A percentile compares a stretch with the other conserved stretches of the same genome.
Conservation (phyloP, 2,113 vertebrate species). For the Gymnorhina tibicen region DNA sequence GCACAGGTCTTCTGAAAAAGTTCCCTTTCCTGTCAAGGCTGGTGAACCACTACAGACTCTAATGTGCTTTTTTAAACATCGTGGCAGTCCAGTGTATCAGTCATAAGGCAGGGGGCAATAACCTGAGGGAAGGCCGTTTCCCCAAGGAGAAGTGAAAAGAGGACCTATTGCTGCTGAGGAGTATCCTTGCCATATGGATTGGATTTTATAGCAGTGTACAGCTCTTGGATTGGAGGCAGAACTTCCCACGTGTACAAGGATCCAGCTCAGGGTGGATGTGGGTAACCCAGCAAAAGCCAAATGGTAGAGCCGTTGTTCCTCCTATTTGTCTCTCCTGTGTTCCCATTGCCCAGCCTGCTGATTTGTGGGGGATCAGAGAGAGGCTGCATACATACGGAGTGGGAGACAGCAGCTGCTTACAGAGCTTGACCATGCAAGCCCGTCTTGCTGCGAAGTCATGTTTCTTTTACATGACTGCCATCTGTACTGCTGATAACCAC, state of each 20-base stretch:
- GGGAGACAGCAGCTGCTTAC: neutral
- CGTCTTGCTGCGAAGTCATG: neutral
- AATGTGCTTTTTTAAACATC: neutral
- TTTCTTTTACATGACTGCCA: neutral
- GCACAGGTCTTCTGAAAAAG: neutral
- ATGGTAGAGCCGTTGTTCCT: neutral
- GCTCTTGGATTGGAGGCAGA: neutral
- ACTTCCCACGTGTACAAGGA: fast-evolving
- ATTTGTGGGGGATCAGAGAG: neutral
- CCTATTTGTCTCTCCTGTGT: neutral
- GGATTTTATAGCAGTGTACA: neutral
- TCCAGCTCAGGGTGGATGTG: neutral
- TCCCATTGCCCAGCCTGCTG: neutral
- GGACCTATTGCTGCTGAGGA: neutral
- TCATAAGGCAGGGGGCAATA: neutral
- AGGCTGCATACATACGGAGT: neutral
- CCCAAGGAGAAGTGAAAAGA: neutral
- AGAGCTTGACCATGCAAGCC: neutral
- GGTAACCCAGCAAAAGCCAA: neutral
- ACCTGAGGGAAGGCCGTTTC: fast-evolving
- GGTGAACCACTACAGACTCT: neutral
- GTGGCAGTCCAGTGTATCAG: neutral
- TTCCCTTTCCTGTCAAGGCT: neutral
- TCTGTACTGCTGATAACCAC: neutral
- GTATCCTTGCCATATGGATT: neutral